Conservation (phyloP, 2,113 vertebrate species). For the Acinonyx jubatus region DNA sequence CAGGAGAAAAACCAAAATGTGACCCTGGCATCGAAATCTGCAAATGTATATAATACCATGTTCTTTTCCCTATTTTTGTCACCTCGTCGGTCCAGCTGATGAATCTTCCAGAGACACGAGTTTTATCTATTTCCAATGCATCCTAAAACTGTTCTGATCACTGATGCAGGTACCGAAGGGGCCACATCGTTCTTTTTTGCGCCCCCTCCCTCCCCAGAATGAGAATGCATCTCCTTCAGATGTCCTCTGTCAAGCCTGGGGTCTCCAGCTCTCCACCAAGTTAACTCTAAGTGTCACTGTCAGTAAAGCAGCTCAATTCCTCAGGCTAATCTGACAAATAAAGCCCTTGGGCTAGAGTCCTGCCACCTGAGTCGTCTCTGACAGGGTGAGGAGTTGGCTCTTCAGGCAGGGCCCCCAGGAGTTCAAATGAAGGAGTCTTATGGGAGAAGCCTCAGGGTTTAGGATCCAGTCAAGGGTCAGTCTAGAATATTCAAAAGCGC, state of each 20-base stretch:
- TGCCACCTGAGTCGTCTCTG: not conserved
- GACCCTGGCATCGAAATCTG: not conserved
- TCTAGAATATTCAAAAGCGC: not conserved
- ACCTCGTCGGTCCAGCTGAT: not conserved
- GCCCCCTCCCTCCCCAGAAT: not conserved
- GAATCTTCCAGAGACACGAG: not conserved
- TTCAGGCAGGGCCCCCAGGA: not conserved
- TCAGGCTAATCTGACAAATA: not conserved
- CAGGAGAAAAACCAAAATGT: not conserved
- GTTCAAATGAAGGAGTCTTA: not conserved
- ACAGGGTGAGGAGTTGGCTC: not conserved
- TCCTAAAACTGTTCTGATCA: not conserved
- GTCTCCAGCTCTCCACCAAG: not conserved
- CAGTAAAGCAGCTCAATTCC: not conserved
- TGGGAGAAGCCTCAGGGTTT: not conserved
- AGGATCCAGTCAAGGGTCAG: not conserved
- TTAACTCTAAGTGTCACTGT: not conserved
- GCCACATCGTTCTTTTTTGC: not conserved
- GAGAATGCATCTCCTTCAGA: not conserved
- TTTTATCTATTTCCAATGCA: not conserved
- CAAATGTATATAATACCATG: not conserved
- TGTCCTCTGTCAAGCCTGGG: not conserved
- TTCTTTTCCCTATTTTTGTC: not conserved
- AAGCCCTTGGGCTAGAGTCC: not conserved
- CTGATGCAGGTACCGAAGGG: rapidly evolving